Base-by-base conservation (phyloP, 37 sponge, comb jelly and placozoan genomes). In the Hormiphora californensis region DNA sequence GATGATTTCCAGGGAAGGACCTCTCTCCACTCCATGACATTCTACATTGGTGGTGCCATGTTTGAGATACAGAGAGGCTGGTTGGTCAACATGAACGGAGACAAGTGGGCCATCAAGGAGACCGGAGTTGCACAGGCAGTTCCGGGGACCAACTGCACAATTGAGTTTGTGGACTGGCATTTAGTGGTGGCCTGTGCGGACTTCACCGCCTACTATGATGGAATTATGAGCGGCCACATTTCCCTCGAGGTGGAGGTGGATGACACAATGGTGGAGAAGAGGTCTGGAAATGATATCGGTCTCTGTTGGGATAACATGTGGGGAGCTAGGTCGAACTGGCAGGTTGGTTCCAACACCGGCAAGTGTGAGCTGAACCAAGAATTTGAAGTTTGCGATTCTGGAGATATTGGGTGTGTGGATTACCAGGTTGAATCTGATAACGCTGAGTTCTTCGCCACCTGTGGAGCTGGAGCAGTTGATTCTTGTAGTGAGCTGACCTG, bases 21-120 rank as follows among this genome's bases (percentile, higher is more conserved):
- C 0, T 43, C 81, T 40, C 46, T 73, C n/a, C 28, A 33, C 3
- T 22, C 81, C 46, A 73, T 73, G 44, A 73, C 81, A n/a, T 36
- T 73, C 81, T 73, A 36, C 22, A 22, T 40, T 19, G 81, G 81
- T 43, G 7, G 15, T 7, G 38, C 32, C 3, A 36, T 41, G 4
- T 73, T 73, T 33, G 81, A 73, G 38, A 28, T 73, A 22, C 81
- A 73, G 46, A 33, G 81, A 40, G 81, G 81, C 35, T 73, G 81
- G 81, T 43, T 40, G 0, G 35, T 73, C 46, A 27, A 41, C 27
- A 27, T 73, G 27, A 36, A 36, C 27, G 28, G 38, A 21, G 46
- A 15, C 3, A 73, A 73, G 81, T 11, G 40, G 41, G 81, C 40
- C 21, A 12, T 73, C n/a, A 46, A 40, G 21, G 81, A 73, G 81